Base-by-base conservation (phyloP, 2,113 vertebrate species). In the Paedocypris sp. region DNA sequence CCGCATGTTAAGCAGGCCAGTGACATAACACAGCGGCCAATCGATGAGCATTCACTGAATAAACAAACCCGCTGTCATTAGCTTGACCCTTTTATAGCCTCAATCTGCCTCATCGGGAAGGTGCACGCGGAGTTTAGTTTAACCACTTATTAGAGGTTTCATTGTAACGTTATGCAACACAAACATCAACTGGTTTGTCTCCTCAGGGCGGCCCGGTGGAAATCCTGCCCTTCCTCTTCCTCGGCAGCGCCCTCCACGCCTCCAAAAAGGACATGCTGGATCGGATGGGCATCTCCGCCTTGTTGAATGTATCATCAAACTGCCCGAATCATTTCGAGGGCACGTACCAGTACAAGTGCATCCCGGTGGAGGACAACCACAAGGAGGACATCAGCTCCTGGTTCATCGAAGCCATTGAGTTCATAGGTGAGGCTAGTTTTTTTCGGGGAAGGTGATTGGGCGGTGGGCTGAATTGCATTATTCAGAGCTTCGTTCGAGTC, bases 371-470 rank as follows among this genome's bases (percentile, higher is more conserved):
- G 73, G 95, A 99, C 85, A 99, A 90, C 85, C 92, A 98, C 71
- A 99, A 97, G 71, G 94, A 92, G 0, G 94, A 99, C 74, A 99
- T 99, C 84, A 97, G 94, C 77, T 94, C 89, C 77, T 99, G 95
- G 95, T 99, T 99, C 84, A 88, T 88, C 2, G 95, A 99, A 79
- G 95, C 95, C 0, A 99, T 99, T 4, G 91, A 97, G 69, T 99
- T 95, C 76, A 98, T 99, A 81, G 95, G 95, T 98, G 79, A 86
- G 83, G 15, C 19, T 13, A 10, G 11, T 12, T 16, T 26, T 8
- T 15, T 51, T 35, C n/a, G n/a, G n/a, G n/a, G n/a, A n/a, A n/a
- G n/a, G n/a, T n/a, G n/a, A n/a, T n/a, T n/a, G n/a, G n/a, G n/a
- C n/a, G n/a, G n/a, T n/a, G n/a, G n/a, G n/a, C n/a, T n/a, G n/a